Base-by-base conservation (phyloP, 2,113 vertebrate genomes). In the Nestor notabilis region DNA sequence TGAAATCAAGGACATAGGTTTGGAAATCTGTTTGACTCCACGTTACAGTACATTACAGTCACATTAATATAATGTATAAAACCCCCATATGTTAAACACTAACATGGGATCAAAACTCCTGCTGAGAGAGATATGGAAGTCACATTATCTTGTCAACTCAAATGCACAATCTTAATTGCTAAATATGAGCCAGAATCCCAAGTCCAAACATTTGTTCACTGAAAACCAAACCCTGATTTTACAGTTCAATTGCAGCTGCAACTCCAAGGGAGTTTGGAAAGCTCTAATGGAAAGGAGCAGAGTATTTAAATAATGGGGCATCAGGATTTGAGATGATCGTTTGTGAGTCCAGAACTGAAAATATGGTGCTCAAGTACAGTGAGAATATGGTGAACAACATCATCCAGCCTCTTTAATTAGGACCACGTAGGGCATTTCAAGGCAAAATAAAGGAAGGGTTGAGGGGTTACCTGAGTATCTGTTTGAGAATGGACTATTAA, bases 71-170 rank as follows among this genome's bases (percentile, higher is more conserved):
- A 90, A 92, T 74, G 43, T 90, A 50, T 58, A 61, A 84, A 88
- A 77, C 10, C 0, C 1, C 3, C 35, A 53, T 64, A 77, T 89
- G 70, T 87, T 89, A 84, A 87, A 70, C 71, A 81, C 69, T 84
- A 90, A 87, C 44, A 39, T 37, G 77, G 83, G 90, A 90, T 92
- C 92, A 96, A 75, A 93, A 68, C 87, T 83, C 87, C 85, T 85
- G 80, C 87, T 84, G 87, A 46, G 82, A 66, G 84, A 95, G 81
- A 66, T 52, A 75, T 4, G 17, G 37, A 91, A 76, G 85, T 92
- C 46, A 46, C 90, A 74, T 96, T 96, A 87, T 93, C 93, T 96
- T 95, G 88, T 96, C 95, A 96, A 71, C 79, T 95, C 79, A 96
- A 96, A 93, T 82, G 83, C 95, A 94, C 95, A 52, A 87, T 92